Percentiles rank a stretch among this genome's conserved stretches.
phyloP scores from a whole-genome alignment of 2,113 vertebrate species.

The Struthidea cinerea region DNA sequence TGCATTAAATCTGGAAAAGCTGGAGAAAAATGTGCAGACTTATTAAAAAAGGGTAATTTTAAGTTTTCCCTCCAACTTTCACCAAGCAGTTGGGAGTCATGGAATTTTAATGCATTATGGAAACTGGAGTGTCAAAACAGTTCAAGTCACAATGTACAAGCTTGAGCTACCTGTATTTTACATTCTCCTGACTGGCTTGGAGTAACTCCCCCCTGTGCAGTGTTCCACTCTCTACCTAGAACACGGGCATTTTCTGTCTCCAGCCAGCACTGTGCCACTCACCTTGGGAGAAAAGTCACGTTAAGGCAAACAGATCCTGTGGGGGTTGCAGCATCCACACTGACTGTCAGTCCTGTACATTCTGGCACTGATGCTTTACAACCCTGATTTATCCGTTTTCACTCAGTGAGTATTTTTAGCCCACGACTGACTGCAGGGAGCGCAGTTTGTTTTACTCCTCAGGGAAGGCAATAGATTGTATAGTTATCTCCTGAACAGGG shows the following conservation, averaged over 20 bases:
- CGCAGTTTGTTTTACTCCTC: slow-evolving; percentile 75
- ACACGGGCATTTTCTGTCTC: accelerated
- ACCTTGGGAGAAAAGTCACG: not conserved
- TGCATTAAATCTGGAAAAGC: not conserved
- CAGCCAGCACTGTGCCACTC: not conserved
- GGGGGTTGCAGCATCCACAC: not conserved
- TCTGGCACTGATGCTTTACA: not conserved
- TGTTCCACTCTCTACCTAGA: not conserved
- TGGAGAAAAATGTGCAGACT: not conserved
- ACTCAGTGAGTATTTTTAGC: not conserved
- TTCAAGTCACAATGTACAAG: not conserved
- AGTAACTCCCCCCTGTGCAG: not conserved
- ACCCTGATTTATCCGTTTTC: not conserved
- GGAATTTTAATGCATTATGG: not conserved
- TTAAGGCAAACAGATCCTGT: not conserved
- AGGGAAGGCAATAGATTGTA: slow-evolving; percentile 87
- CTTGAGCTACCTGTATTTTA: not conserved
- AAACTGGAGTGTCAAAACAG: not conserved
- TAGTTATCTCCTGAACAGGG: slow-evolving; percentile 85
- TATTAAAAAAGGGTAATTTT: not conserved
- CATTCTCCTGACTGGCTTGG: not conserved
- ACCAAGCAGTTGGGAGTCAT: not conserved
- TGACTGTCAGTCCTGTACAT: not conserved
- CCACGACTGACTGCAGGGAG: slow-evolving; percentile 6
- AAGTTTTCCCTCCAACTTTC: not conserved